Conservation (phyloP, 2,888 invertebrate genomes). For the Chaitophorus viminalis region DNA sequence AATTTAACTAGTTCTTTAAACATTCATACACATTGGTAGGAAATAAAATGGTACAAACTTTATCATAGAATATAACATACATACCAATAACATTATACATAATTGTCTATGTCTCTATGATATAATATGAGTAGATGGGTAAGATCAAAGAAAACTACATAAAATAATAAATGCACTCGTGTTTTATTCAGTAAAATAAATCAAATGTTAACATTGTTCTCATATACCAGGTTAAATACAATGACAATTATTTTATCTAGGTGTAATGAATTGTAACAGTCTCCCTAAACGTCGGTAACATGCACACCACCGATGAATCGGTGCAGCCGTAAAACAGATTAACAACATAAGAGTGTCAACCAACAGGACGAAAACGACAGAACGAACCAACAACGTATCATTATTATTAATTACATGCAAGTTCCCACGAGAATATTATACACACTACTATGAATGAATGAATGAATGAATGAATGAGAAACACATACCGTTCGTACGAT, state of each 20-base stretch:
- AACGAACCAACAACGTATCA: neutral
- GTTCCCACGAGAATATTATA: conserved; percentile 15
- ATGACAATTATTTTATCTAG: conserved; percentile 11
- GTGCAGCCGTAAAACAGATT: too few relatives aligned
- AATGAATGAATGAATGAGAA: conserved; percentile 22
- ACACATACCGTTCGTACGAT: conserved; percentile 45
- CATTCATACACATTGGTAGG: too few relatives aligned
- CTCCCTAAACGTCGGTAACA: too few relatives aligned
- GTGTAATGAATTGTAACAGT: too few relatives aligned
- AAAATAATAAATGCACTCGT: neutral
- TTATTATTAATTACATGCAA: neutral
- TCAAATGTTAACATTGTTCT: conserved; percentile 26
- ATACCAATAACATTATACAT: too few relatives aligned
- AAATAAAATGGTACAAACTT: too few relatives aligned
- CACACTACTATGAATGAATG: neutral
- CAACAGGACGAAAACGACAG: neutral
- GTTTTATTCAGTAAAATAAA: neutral
- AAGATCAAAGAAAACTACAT: neutral
- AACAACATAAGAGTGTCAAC: too few relatives aligned
- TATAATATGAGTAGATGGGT: neutral
- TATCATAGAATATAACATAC: too few relatives aligned
- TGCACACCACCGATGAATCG: too few relatives aligned
- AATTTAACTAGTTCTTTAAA: neutral
- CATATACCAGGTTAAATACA: neutral
- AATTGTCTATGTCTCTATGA: too few relatives aligned